Evolutionary conservation across 2,113 vertebrate species (phyloP).

Genomic region (Etia nguti): DNA sequence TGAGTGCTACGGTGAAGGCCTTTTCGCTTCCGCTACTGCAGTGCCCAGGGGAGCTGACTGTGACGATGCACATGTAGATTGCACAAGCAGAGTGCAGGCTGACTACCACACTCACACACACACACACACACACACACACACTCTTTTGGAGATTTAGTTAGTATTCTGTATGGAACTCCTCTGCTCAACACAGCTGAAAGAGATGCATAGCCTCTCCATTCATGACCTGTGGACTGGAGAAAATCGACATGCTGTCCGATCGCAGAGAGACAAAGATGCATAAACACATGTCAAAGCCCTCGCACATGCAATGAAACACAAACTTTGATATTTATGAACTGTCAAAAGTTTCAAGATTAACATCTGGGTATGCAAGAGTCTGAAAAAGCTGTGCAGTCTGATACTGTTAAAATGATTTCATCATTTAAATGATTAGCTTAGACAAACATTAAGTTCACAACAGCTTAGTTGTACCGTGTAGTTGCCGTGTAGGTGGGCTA

Average conservation of each 20-base stretch:
- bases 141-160: conserved; percentile 43
- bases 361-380: not conserved
- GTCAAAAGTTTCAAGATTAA: not conserved
- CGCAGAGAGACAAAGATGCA: not conserved
- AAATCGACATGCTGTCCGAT: conserved; percentile 12
- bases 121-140: not conserved
- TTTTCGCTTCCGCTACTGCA: conserved; percentile 9
- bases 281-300: not conserved
- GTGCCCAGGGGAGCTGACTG: conserved; percentile 46
- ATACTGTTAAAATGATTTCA: not conserved
- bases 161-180: conserved; percentile 57
- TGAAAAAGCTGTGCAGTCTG: not conserved
- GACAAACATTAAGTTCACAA: not conserved
- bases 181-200: conserved; percentile 65
- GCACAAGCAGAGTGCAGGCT: conserved; percentile 5
- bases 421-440: not conserved
- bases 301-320: not conserved
- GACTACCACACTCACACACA: not conserved
- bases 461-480: not conserved
- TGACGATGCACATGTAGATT: not conserved
- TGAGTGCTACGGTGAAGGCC: conserved; percentile 19
- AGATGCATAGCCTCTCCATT: conserved; percentile 54
- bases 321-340: not conserved
- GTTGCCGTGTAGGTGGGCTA: conserved; percentile 19
- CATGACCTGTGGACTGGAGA: conserved; percentile 39